Base-by-base conservation (phyloP, 2,113 vertebrate genomes). In the Boleophthalmus pectinirostris region DNA sequence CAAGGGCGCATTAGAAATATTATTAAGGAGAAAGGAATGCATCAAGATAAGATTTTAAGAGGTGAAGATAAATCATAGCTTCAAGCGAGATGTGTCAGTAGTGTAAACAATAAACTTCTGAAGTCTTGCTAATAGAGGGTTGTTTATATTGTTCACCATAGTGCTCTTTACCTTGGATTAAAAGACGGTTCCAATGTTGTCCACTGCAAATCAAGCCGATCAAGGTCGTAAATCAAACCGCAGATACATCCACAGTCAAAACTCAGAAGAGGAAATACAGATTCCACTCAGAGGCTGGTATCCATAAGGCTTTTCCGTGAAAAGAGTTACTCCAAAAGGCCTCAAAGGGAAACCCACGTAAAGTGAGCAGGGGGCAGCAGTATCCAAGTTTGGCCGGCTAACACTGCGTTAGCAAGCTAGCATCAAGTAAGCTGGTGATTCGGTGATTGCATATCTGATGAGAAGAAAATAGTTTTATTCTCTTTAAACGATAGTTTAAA, bases 351-450 rank as follows among this genome's bases (percentile, higher is more conserved):
- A 77, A 76, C 69, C 73, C 66, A 70, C 82, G 73, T 64, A 54
- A 65, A 83, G 79, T 80, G 76, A 90, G 72, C 69, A 72, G 78
- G 51, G 84, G 16, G 51, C 51, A 54, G 77, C 77, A 84, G 79
- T 81, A 60, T 60, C 86, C 82, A 89, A 85, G 64, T 86, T 81
- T 75, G 77, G 72, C 83, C 80, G 81, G 90, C 88, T 85, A 85
- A 87, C 78, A 65, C 68, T 7, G 5, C 66, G 77, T 83, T 89
- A 89, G 88, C 84, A 73, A 3, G 68, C 73, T 89, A 87, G 81
- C 83, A 68, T 45, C 35, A 70, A 72, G 65, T 72, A 45, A 66
- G 78, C 81, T 84, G 86, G 64, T 79, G 85, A 56, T 76, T 82
- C 81, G 78, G 77, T 70, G 82, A 71, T 82, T 75, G 80, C 83